Evolutionary conservation across 2,797 vertebrate genomes (phyloP).

Genomic region (Melanotaenia trifasciata): DNA sequence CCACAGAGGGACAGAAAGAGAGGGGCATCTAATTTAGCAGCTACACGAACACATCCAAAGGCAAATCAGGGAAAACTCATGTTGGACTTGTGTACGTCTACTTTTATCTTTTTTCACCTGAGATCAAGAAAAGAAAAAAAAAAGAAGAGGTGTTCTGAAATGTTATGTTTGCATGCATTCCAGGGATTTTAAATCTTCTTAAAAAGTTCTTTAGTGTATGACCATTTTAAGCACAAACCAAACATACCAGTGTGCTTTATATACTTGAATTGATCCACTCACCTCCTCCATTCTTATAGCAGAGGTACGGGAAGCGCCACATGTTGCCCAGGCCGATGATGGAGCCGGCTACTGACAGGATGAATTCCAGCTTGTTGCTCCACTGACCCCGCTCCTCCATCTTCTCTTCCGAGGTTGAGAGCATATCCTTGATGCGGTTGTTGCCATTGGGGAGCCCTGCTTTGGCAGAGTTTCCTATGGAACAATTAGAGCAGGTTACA

Average conservation of each 20-base stretch:
- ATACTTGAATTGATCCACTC: constrained; percentile 50
- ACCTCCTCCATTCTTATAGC: constrained; percentile 98
- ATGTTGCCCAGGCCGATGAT: constrained; percentile 95
- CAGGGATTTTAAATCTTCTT: neutral
- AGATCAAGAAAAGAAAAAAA: neutral
- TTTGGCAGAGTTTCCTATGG: constrained; percentile 62
- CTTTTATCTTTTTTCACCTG: neutral
- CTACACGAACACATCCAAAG: constrained; percentile 56
- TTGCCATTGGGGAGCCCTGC: constrained; percentile 53
- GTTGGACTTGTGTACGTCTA: neutral
- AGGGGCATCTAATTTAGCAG: constrained; percentile 55
- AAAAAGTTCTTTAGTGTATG: neutral
- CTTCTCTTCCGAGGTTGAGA: constrained; percentile 67
- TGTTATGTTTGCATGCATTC: neutral
- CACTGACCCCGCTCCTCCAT: constrained; percentile 92
- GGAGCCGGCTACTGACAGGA: constrained; percentile 92
- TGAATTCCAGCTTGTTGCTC: constrained; percentile 93
- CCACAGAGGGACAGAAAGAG: constrained; percentile 47
- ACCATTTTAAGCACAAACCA: neutral
- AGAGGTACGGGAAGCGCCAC: constrained; percentile 96
- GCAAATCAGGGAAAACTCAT: neutral
- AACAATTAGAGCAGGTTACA: neutral
- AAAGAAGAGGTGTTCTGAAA: too few relatives aligned
- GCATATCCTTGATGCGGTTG: constrained; percentile 36
- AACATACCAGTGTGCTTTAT: neutral